phyloP scores from a whole-genome alignment of 1,140 invertebrate genomes.

The Temnothorax curvispinosus region DNA sequence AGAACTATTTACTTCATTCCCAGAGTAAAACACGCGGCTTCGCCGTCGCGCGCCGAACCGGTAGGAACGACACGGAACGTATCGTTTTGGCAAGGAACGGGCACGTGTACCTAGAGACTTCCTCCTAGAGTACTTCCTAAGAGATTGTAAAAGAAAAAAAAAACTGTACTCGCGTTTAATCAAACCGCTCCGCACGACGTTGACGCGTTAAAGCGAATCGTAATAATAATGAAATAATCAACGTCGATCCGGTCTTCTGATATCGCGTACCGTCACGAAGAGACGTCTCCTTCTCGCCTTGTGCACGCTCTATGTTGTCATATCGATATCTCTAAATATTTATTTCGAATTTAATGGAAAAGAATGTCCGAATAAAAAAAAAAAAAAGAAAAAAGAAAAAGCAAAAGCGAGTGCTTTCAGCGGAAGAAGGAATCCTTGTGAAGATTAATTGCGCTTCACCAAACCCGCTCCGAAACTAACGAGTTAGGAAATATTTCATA shows the following conservation, averaged over 20 bases:
- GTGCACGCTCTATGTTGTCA: constrained; percentile 58
- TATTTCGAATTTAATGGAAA: constrained; percentile 46
- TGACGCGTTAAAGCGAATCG: constrained; percentile 31
- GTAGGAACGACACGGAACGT: constrained; percentile 35
- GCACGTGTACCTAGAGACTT: constrained; percentile 59
- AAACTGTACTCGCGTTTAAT: constrained; percentile 53
- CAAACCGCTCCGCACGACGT: constrained; percentile 46
- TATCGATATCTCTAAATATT: constrained; percentile 49
- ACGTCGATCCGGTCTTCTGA: constrained; percentile 45
- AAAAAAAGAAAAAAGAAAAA: not conserved
- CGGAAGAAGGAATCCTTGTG: constrained; percentile 7
- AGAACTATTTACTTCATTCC: constrained; percentile 64
- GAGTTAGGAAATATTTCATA: constrained; percentile 47
- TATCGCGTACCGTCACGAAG: constrained; percentile 41
- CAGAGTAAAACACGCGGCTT: constrained; percentile 54
- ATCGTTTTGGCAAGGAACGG: constrained; percentile 32
- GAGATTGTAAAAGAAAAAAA: constrained; percentile 45
- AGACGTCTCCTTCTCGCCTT: constrained; percentile 53
- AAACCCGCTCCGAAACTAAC: constrained; percentile 19
- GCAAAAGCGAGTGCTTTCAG: constrained; percentile 27
- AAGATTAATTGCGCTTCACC: constrained; percentile 53
- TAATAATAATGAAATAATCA: constrained; percentile 40
- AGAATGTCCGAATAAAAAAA: constrained; percentile 24
- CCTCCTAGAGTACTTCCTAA: constrained; percentile 61
- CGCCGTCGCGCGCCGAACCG: constrained; percentile 40